These are phyloP conservation scores for Clupea harengus DNA, from an alignment of 2,113 vertebrate genomes.

Conservation along the genomic window DNA sequence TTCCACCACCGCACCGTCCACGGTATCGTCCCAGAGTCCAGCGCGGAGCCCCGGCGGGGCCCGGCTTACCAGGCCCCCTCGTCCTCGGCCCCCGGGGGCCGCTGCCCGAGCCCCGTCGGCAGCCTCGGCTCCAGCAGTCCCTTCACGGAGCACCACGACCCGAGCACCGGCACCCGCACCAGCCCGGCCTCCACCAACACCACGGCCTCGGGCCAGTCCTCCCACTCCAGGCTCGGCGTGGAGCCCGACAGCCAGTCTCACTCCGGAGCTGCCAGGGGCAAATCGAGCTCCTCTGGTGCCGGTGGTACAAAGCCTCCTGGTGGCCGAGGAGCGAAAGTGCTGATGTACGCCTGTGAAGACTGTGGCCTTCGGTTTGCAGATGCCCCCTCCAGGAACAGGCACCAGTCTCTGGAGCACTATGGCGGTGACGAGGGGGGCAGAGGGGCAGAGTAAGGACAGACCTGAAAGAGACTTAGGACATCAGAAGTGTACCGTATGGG, in stretches of 20 bases:
- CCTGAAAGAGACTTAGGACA: slow-evolving; percentile 17
- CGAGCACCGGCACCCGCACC: slow-evolving; percentile 12
- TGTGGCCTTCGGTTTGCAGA: slow-evolving; percentile 73
- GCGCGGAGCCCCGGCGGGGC: slow-evolving; percentile 26
- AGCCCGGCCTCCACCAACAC: background rate
- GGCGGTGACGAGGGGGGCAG: slow-evolving; percentile 44
- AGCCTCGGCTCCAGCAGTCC: background rate
- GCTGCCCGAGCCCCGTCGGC: slow-evolving; percentile 9
- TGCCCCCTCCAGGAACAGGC: slow-evolving; percentile 71
- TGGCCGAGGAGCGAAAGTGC: slow-evolving; percentile 33
- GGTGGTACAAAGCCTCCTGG: slow-evolving; percentile 7
- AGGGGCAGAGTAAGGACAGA: slow-evolving; percentile 20
- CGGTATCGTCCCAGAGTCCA: slow-evolving; percentile 58
- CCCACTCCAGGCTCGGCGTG: slow-evolving; percentile 33
- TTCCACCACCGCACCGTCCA: slow-evolving; percentile 75
- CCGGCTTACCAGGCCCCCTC: slow-evolving; percentile 15
- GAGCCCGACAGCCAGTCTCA: background rate
- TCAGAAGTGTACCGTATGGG: background rate
- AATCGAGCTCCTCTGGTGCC: background rate
- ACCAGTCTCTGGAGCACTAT: slow-evolving; percentile 72
- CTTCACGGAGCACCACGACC: background rate
- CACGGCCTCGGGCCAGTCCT: background rate
- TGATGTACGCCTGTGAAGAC: slow-evolving; percentile 72
- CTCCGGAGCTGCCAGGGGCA: background rate
- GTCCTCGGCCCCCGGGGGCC: slow-evolving; percentile 12